Percentiles rank a stretch among this genome's conserved stretches.
These are phyloP conservation scores for Platanista minor DNA, from an alignment of 2,113 vertebrate species.

Conservation along the genomic window DNA sequence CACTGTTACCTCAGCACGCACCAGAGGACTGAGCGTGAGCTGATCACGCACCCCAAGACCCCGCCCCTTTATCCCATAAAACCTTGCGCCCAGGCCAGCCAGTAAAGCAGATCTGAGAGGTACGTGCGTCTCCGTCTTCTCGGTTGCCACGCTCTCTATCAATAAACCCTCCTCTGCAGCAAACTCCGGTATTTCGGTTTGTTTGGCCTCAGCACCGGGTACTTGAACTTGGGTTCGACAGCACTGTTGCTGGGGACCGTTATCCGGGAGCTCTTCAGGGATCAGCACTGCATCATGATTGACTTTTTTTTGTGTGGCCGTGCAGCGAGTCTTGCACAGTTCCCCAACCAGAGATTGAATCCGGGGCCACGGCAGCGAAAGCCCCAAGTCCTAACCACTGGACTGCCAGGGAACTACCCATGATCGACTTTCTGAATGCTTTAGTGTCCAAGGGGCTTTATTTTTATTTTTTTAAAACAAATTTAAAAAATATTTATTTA, in stretches of 20 bases:
- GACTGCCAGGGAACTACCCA: background rate
- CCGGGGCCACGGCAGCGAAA: background rate
- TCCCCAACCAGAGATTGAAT: background rate
- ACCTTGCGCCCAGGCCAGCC: background rate
- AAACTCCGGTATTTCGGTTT: background rate
- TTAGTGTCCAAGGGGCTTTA: background rate
- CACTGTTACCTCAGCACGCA: background rate
- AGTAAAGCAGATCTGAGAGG: background rate
- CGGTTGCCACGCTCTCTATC: too few species aligned
- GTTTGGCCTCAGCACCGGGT: background rate
- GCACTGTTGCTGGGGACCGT: background rate
- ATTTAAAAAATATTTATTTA: too few species aligned
- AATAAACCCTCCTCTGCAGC: background rate
- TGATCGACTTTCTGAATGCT: background rate
- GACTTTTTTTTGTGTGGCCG: background rate
- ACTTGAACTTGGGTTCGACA: background rate
- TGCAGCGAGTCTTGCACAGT: background rate
- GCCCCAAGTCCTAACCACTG: background rate
- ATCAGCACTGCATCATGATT: background rate
- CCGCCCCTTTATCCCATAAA: background rate
- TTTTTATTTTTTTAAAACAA: too few species aligned
- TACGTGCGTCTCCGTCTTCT: background rate
- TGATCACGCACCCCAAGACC: background rate
- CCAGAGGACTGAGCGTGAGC: background rate
- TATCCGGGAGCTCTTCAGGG: background rate